phyloP scores from a whole-genome alignment of 2,113 vertebrate genomes.

The Laterallus jamaicensis region DNA sequence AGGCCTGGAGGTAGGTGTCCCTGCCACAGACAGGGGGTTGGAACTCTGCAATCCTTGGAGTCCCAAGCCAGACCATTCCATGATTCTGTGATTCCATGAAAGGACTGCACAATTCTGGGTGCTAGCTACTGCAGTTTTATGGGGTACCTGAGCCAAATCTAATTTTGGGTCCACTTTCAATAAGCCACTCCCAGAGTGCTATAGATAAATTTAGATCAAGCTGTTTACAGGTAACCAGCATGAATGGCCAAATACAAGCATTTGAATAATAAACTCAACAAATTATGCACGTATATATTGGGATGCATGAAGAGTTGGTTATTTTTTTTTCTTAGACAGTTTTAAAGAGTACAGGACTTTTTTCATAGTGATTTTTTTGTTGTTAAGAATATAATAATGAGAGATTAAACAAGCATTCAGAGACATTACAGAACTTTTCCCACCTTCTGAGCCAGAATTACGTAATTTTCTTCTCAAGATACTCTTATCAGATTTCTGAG shows the following conservation, averaged over 20 bases:
- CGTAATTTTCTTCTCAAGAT: not conserved
- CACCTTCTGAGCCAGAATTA: not conserved
- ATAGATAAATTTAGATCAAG: not conserved
- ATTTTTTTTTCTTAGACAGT: not conserved
- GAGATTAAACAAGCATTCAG: not conserved
- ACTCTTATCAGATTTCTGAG: not conserved
- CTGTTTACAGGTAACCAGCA: not conserved
- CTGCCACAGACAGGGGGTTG: too few relatives aligned
- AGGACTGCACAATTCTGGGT: not conserved
- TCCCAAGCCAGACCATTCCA: too few relatives aligned
- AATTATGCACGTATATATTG: not conserved
- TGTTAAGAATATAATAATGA: not conserved
- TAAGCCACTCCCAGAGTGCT: not conserved
- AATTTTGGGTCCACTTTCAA: not conserved
- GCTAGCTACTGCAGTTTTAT: rapidly evolving
- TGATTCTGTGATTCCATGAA: too few relatives aligned
- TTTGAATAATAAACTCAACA: not conserved
- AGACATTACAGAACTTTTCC: not conserved
- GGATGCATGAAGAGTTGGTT: not conserved
- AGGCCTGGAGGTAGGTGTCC: too few relatives aligned
- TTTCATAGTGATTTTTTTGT: not conserved
- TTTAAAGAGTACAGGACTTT: not conserved
- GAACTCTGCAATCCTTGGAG: too few relatives aligned
- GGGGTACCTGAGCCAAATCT: too few relatives aligned
- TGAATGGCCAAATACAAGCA: not conserved